These are phyloP conservation scores for Prunella himalayana DNA, from an alignment of 2,113 vertebrate genomes.

Conservation along the genomic window DNA sequence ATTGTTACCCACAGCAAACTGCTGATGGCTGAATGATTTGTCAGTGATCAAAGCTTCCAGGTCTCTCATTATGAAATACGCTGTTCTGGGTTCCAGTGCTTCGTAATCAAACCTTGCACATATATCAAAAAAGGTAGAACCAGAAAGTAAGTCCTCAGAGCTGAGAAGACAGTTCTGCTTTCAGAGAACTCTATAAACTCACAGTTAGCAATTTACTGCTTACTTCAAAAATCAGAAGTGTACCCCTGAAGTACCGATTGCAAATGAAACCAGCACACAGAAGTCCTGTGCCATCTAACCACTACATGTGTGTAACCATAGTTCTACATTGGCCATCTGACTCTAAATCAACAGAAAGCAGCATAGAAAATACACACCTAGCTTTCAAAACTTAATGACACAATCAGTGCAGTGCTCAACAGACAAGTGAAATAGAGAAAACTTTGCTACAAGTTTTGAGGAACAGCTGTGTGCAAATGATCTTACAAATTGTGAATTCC, in stretches of 20 bases:
- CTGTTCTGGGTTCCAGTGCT: slow-evolving; percentile 87
- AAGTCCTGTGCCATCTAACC: not conserved
- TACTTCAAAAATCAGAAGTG: not conserved
- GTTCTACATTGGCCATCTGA: not conserved
- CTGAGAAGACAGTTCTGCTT: not conserved
- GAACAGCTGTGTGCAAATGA: not conserved
- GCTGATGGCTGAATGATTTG: slow-evolving; percentile 91
- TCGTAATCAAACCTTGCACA: slow-evolving; percentile 93
- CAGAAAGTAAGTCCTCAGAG: not conserved
- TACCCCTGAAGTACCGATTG: not conserved
- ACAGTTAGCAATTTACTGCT: not conserved
- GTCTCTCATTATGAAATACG: slow-evolving; percentile 93
- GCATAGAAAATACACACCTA: not conserved
- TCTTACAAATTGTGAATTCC: not conserved
- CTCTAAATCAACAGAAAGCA: not conserved
- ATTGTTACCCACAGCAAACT: slow-evolving; percentile 92
- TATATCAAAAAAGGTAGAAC: not conserved
- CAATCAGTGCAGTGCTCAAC: not conserved
- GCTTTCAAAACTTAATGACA: not conserved
- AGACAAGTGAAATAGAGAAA: not conserved
- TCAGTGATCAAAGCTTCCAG: slow-evolving; percentile 88
- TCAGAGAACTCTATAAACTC: not conserved
- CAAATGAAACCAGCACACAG: not conserved
- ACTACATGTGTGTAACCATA: not conserved
- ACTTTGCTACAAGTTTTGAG: not conserved